Conservation (phyloP, 2,797 vertebrate species). For the Halcyon badia region DNA sequence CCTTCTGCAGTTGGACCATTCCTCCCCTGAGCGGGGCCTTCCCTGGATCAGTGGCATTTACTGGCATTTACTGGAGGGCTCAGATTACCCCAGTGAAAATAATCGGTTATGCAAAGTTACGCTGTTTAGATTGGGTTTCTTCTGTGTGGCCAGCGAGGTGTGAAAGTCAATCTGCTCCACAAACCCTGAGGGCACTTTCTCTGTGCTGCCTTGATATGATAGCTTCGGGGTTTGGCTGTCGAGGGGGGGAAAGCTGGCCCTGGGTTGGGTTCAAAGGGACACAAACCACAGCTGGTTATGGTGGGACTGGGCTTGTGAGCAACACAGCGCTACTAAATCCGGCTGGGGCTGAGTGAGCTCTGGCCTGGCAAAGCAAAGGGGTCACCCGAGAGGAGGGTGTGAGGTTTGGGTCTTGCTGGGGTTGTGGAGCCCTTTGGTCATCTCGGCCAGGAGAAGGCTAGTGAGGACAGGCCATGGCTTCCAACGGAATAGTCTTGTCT, state of each 20-base stretch:
- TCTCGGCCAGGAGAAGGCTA: background rate
- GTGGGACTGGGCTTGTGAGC: background rate
- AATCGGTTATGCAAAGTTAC: constrained; percentile 71
- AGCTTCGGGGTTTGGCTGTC: background rate
- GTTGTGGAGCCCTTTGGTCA: rapidly evolving
- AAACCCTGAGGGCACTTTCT: constrained; percentile 2
- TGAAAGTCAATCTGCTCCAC: constrained; percentile 47
- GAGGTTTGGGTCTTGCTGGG: background rate
- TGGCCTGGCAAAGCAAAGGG: rapidly evolving
- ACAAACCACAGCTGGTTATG: background rate
- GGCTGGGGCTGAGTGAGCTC: background rate
- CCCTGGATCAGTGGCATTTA: background rate
- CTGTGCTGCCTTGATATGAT: background rate
- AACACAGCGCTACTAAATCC: rapidly evolving
- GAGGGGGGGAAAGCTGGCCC: background rate
- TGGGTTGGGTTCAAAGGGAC: background rate
- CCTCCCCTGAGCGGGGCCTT: background rate
- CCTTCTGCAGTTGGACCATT: background rate
- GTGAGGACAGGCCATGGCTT: background rate
- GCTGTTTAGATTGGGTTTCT: constrained; percentile 63
- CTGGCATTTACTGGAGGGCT: constrained; percentile 56
- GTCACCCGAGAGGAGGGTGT: background rate
- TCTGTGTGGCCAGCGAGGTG: constrained; percentile 63
- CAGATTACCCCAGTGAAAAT: constrained; percentile 68
- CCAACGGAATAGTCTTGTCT: too few relatives aligned